Conservation (phyloP, 2,113 vertebrate genomes). For the Tursiops truncatus region DNA sequence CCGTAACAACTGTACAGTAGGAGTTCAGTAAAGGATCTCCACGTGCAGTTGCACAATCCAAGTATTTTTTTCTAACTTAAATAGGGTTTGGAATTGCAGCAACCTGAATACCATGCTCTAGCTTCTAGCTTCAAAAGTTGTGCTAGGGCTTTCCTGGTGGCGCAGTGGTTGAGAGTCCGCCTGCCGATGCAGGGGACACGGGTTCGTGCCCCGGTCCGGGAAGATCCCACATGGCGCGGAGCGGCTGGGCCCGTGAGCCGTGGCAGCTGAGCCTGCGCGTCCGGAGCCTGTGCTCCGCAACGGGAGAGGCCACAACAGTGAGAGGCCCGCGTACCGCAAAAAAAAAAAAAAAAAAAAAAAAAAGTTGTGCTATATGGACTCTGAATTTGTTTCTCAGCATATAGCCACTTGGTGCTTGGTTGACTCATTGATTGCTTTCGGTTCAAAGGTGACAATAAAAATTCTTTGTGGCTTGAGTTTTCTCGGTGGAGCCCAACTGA, state of each 20-base stretch:
- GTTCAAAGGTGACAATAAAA: not conserved
- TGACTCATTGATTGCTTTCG: too few species aligned
- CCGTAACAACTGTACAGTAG: rapidly evolving
- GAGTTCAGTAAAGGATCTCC: rapidly evolving
- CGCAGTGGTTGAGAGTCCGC: too few species aligned
- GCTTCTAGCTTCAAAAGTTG: not conserved
- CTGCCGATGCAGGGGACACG: too few species aligned
- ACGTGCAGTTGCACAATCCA: not conserved
- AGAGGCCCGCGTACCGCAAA: too few species aligned
- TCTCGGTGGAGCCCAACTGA: not conserved
- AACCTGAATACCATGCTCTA: rapidly evolving
- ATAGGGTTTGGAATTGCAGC: not conserved
- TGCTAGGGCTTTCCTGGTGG: too few species aligned
- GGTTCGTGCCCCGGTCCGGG: too few species aligned
- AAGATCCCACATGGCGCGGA: too few species aligned
- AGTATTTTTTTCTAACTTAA: not conserved
- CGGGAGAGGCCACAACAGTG: too few species aligned
- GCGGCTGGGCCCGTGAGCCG: too few species aligned
- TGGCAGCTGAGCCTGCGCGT: too few species aligned
- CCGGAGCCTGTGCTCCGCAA: too few species aligned
- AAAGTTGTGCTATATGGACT: rapidly evolving
- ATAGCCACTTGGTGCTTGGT: rapidly evolving
- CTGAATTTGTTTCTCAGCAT: not conserved
- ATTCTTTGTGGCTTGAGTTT: not conserved
- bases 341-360: too few species aligned